A percentile compares a stretch with the other conserved stretches of the same genome.
These are phyloP conservation scores for Platorchestia sp. DNA, from an alignment of 1,140 invertebrate species.

Conservation along the genomic window DNA sequence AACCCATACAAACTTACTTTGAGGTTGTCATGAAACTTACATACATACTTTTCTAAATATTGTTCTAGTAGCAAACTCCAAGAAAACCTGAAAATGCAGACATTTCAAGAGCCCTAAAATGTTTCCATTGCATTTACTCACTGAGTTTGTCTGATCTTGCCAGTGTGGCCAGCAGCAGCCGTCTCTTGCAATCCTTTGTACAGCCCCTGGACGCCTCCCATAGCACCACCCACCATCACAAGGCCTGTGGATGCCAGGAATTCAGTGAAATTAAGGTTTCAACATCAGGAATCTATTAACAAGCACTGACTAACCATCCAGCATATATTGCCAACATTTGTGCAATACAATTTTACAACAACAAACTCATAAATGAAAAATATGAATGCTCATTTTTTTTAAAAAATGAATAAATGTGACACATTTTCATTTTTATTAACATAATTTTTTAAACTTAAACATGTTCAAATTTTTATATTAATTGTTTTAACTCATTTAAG, in stretches of 20 bases:
- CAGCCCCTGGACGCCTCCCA: slow-evolving; percentile 87
- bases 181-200: slow-evolving; percentile 90
- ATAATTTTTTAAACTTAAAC: background rate
- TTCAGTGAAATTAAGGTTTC: too few relatives aligned
- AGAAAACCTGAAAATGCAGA: background rate
- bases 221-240: slow-evolving; percentile 84
- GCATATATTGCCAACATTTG: background rate
- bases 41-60: too few relatives aligned
- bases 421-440: background rate
- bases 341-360: background rate
- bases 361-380: background rate
- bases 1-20: too few relatives aligned
- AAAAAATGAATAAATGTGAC: background rate
- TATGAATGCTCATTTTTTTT: background rate
- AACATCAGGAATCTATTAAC: background rate
- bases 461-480: background rate
- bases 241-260: slow-evolving; percentile 70
- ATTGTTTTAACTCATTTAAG: background rate
- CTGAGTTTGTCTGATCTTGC: slow-evolving; percentile 92
- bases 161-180: slow-evolving; percentile 84
- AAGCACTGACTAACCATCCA: background rate
- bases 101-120: background rate
- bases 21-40: too few relatives aligned
- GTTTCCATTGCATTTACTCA: slow-evolving; percentile 72
- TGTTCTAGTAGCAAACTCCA: too few relatives aligned